These are phyloP conservation scores for Caerostris extrusa DNA, from an alignment of 1,140 invertebrate species.

Conservation along the genomic window DNA sequence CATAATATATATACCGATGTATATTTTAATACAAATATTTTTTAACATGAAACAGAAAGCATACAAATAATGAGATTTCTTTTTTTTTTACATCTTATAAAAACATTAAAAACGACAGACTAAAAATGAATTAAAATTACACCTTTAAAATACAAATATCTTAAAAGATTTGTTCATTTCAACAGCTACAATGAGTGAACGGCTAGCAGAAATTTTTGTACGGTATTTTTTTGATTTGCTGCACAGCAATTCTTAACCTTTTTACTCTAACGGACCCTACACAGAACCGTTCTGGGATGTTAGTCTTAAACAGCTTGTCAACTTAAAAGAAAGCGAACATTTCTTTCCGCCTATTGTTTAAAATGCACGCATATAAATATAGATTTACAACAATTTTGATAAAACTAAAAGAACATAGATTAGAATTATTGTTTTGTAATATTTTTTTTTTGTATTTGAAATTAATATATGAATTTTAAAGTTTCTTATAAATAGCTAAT, in stretches of 20 bases:
- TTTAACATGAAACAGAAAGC: neutral
- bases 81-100: slow-evolving; percentile 21
- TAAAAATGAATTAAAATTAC: slow-evolving; percentile 40
- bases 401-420: too few relatives aligned
- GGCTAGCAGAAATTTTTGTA: slow-evolving; percentile 5
- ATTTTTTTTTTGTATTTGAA: too few relatives aligned
- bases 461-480: too few relatives aligned
- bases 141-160: slow-evolving; percentile 32
- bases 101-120: slow-evolving; percentile 32
- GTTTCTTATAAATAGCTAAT: too few relatives aligned
- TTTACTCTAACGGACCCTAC: neutral
- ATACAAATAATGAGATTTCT: neutral
- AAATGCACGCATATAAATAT: too few relatives aligned
- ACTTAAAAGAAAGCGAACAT: too few relatives aligned
- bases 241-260: neutral
- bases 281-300: neutral
- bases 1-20: neutral
- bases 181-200: slow-evolving; percentile 15
- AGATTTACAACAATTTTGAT: too few relatives aligned
- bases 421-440: too few relatives aligned
- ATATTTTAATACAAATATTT: neutral
- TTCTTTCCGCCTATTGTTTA: too few relatives aligned
- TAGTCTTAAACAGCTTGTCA: too few relatives aligned
- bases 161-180: slow-evolving; percentile 43
- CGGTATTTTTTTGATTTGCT: neutral